Evolutionary conservation across 2,797 vertebrate species (phyloP).

Genomic region (Enteromius thamalakanensis): DNA sequence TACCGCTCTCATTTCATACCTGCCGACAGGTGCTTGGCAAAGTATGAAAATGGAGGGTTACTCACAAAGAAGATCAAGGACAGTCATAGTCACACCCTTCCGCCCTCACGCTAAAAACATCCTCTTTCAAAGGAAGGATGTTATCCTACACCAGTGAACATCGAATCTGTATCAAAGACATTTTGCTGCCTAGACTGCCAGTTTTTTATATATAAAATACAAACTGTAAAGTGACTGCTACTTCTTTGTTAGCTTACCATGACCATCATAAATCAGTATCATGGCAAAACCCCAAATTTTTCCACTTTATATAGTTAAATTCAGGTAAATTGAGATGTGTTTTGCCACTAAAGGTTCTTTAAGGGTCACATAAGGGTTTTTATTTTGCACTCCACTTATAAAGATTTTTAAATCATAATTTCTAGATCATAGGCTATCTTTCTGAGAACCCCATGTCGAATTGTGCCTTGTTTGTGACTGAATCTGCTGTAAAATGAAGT

Average conservation of each 20-base stretch:
- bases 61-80: conserved; percentile 72
- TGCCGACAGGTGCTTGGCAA: conserved; percentile 79
- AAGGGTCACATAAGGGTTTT: too few relatives aligned
- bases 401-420: too few relatives aligned
- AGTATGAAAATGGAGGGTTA: conserved; percentile 56
- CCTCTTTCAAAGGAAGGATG: conserved; percentile 17
- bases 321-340: too few relatives aligned
- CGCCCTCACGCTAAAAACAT: conserved; percentile 23
- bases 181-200: background rate
- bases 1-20: conserved; percentile 71
- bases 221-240: background rate
- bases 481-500: too few relatives aligned
- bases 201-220: background rate
- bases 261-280: conserved; percentile 63
- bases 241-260: background rate
- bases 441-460: too few relatives aligned
- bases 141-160: conserved; percentile 31
- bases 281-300: background rate
- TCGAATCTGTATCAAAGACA: conserved; percentile 13
- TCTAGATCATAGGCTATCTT: too few relatives aligned
- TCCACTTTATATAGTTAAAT: too few relatives aligned
- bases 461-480: too few relatives aligned
- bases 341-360: too few relatives aligned
- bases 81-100: conserved; percentile 63
- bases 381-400: too few relatives aligned